phyloP scores from a whole-genome alignment of 1,140 invertebrate genomes.

The Drosophila kanapiae region DNA sequence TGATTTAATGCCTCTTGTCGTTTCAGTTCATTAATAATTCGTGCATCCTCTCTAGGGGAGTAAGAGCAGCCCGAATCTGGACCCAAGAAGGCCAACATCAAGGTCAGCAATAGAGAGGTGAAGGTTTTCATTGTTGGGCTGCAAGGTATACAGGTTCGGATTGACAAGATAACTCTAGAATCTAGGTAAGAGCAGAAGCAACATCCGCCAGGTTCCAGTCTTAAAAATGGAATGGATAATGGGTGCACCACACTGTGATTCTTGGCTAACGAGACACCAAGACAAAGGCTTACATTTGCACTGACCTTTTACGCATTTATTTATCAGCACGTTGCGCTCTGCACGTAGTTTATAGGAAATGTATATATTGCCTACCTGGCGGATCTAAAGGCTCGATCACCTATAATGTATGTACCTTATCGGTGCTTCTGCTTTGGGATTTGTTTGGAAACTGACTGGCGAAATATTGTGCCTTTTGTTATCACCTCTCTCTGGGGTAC shows the following conservation, averaged over 20 bases:
- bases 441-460: constrained; percentile 58
- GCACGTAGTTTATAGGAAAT: constrained; percentile 11
- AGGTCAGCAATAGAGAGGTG: constrained; percentile 30
- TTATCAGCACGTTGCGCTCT: background rate
- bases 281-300: constrained; percentile 22
- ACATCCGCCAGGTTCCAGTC: background rate
- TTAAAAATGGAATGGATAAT: background rate
- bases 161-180: background rate
- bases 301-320: constrained; percentile 13
- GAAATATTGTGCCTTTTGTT: constrained; percentile 16
- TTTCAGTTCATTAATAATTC: constrained; percentile 56
- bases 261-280: background rate
- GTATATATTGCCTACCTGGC: constrained; percentile 31
- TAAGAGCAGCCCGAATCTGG: constrained; percentile 39
- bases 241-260: background rate
- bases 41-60: constrained; percentile 58
- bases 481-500: constrained; percentile 23
- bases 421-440: constrained; percentile 16
- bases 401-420: constrained; percentile 5
- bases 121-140: constrained; percentile 34
- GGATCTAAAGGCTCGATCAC: background rate
- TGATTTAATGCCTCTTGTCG: constrained; percentile 49
- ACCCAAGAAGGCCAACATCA: constrained; percentile 26
- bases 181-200: background rate
- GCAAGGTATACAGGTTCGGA: constrained; percentile 6